phyloP scores from a whole-genome alignment of 2,888 invertebrate genomes.

The Orchestes rusci region DNA sequence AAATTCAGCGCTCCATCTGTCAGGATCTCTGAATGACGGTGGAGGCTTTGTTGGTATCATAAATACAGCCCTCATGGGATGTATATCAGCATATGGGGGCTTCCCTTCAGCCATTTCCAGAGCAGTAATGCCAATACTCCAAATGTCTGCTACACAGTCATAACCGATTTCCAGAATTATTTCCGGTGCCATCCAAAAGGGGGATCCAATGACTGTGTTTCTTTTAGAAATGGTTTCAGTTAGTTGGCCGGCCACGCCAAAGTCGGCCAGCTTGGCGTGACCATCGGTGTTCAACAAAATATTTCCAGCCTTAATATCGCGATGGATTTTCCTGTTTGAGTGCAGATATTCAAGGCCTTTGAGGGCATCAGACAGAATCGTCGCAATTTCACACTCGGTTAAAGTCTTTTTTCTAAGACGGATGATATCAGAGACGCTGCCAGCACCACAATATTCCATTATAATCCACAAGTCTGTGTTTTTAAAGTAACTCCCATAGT shows the following conservation, averaged over 20 bases:
- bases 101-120: slow-evolving; percentile 99
- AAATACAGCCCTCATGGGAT: slow-evolving; percentile 95
- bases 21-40: slow-evolving; percentile 94
- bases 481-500: slow-evolving; percentile 99
- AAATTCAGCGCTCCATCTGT: slow-evolving; percentile 94
- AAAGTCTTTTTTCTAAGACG: slow-evolving; percentile 77
- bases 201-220: slow-evolving; percentile 58
- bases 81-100: slow-evolving; percentile 95
- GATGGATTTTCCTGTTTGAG: slow-evolving; percentile 32
- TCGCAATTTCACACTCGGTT: slow-evolving; percentile 33
- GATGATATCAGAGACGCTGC: slow-evolving; percentile 99
- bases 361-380: slow-evolving; percentile 32
- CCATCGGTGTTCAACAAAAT: slow-evolving; percentile 96
- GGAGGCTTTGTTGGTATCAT: slow-evolving; percentile 99
- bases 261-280: slow-evolving; percentile 97
- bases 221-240: slow-evolving; percentile 56
- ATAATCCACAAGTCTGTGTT: slow-evolving; percentile 99
- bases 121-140: slow-evolving; percentile 96
- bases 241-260: slow-evolving; percentile 98
- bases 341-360: slow-evolving; percentile 34
- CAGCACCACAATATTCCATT: slow-evolving; percentile 99
- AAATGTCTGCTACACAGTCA: slow-evolving; percentile 98
- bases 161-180: slow-evolving; percentile 99
- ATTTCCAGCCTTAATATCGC: slow-evolving; percentile 75
- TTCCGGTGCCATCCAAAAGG: slow-evolving; percentile 98